These are phyloP conservation scores for Actinemys pallida DNA, from an alignment of 2,113 vertebrate genomes.

Conservation along the genomic window DNA sequence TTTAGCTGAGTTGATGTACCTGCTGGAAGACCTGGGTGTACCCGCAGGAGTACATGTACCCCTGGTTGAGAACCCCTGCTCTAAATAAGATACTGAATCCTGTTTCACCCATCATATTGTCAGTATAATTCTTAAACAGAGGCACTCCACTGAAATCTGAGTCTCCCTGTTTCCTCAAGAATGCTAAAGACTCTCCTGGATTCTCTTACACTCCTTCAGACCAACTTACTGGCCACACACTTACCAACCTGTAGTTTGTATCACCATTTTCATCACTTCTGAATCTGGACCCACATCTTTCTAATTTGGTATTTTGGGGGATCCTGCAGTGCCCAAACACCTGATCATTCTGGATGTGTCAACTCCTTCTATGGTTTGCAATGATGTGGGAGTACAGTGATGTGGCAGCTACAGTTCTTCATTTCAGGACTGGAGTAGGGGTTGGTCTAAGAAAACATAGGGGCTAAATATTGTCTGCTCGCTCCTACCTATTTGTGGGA, in stretches of 20 bases:
- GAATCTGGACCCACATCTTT: background rate
- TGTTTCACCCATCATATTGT: background rate
- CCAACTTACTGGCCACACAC: background rate
- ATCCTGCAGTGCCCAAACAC: background rate
- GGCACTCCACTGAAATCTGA: background rate
- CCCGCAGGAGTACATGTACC: too few species aligned
- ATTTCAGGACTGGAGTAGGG: background rate
- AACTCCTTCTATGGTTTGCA: background rate
- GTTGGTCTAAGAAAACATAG: background rate
- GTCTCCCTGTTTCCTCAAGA: background rate
- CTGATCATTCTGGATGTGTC: background rate
- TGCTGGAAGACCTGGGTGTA: too few species aligned
- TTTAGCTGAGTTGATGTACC: too few species aligned
- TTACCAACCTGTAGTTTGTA: background rate
- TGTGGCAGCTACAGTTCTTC: background rate
- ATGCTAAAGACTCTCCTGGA: background rate
- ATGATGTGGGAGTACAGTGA: background rate
- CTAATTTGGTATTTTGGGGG: background rate
- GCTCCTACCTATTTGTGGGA: background rate
- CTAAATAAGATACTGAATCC: background rate
- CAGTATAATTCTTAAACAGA: background rate
- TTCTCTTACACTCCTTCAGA: background rate
- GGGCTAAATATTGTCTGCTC: background rate
- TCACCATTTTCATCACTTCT: background rate
- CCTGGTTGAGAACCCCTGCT: too few species aligned